These are phyloP conservation scores for Tyrannus savana DNA, from an alignment of 2,113 vertebrate genomes.

Conservation along the genomic window DNA sequence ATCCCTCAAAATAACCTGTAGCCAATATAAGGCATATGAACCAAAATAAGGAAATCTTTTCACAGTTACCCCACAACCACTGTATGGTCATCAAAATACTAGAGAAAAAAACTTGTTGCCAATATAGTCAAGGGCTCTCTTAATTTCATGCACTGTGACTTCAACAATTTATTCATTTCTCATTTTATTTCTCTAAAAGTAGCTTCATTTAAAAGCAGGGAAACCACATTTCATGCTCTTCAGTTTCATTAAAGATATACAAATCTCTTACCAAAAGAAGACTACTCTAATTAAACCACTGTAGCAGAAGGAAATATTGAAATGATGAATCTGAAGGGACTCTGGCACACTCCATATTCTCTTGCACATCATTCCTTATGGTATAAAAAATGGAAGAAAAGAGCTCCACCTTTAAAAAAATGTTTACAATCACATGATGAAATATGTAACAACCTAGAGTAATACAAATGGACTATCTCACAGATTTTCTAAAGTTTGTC, in stretches of 20 bases:
- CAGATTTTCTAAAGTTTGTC: background rate
- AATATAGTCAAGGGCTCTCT: slow-evolving; percentile 68
- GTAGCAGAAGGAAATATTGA: slow-evolving; percentile 74
- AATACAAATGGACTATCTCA: background rate
- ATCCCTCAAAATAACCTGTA: slow-evolving; percentile 29
- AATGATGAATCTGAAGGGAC: slow-evolving; percentile 70
- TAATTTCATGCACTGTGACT: slow-evolving; percentile 85
- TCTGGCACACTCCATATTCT: slow-evolving; percentile 17
- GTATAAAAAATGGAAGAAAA: background rate
- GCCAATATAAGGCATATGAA: slow-evolving; percentile 7
- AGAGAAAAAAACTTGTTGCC: slow-evolving; percentile 60
- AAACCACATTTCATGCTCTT: slow-evolving; percentile 84
- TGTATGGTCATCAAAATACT: slow-evolving; percentile 61
- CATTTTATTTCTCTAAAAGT: slow-evolving; percentile 80
- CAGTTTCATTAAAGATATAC: slow-evolving; percentile 81
- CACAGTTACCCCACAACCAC: slow-evolving; percentile 42
- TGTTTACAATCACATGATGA: slow-evolving; percentile 14
- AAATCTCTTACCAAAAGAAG: slow-evolving; percentile 73
- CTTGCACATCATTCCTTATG: slow-evolving; percentile 29
- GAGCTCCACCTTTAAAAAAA: background rate
- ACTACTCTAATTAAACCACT: slow-evolving; percentile 76
- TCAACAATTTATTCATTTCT: slow-evolving; percentile 80
- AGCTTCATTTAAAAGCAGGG: slow-evolving; percentile 79
- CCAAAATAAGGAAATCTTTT: background rate
- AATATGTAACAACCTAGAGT: background rate